Percentiles rank a stretch among this genome's conserved stretches.
Conservation (phyloP, 2,797 vertebrate genomes). For the Anomalospiza imberbis region DNA sequence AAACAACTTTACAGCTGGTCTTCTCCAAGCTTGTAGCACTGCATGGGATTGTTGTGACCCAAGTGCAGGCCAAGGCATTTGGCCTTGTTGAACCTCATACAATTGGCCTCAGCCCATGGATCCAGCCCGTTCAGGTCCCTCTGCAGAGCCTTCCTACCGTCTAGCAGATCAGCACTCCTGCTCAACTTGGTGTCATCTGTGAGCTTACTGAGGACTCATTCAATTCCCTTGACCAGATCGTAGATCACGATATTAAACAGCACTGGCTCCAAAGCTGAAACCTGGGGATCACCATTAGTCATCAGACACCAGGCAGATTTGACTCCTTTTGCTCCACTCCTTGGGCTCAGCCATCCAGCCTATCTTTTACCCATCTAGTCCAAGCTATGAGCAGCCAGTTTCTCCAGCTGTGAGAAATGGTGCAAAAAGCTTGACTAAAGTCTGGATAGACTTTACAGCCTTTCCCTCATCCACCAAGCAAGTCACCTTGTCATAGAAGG, state of each 20-base stretch:
- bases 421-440: neutral
- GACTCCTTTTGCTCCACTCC: neutral
- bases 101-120: neutral
- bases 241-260: neutral
- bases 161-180: too few species aligned
- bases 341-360: neutral
- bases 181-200: rapidly evolving
- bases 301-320: neutral
- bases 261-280: neutral
- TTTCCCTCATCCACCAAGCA: neutral
- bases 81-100: neutral
- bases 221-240: neutral
- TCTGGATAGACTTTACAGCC: neutral
- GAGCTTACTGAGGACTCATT: neutral
- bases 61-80: neutral
- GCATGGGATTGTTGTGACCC: neutral
- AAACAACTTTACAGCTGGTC: neutral
- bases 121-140: neutral
- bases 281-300: neutral
- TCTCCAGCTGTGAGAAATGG: neutral
- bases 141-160: neutral
- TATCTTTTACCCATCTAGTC: neutral
- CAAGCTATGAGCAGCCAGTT: neutral
- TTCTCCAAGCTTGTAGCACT: neutral
- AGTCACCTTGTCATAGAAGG: neutral